phyloP scores from a whole-genome alignment of 2,797 vertebrate genomes.

The Pipistrellus kuhlii region DNA sequence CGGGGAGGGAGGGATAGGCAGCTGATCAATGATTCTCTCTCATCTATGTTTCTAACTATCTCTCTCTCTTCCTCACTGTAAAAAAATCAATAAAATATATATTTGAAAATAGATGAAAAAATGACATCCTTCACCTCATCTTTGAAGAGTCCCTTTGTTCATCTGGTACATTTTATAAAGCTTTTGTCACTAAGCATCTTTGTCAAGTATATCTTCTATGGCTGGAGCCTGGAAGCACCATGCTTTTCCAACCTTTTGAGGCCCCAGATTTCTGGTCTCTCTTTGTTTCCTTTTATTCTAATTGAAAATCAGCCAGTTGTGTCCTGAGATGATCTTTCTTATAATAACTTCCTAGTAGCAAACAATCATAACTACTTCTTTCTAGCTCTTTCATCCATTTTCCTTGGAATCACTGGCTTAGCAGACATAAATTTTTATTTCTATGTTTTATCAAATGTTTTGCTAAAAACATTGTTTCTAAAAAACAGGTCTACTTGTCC shows the following conservation, averaged over 20 bases:
- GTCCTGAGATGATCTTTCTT: slow-evolving; percentile 29
- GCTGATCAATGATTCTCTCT: too few relatives aligned
- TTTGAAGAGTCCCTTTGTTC: background rate
- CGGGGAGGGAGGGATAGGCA: too few relatives aligned
- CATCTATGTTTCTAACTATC: too few relatives aligned
- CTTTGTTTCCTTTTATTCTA: slow-evolving; percentile 55
- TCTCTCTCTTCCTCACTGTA: too few relatives aligned
- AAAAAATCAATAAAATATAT: too few relatives aligned
- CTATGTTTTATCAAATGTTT: slow-evolving; percentile 29
- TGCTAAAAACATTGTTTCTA: slow-evolving; percentile 34
- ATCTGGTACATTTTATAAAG: background rate
- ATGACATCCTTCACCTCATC: background rate
- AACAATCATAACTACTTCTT: slow-evolving; percentile 29
- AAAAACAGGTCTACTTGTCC: background rate
- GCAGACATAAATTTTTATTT: background rate
- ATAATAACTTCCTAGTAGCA: slow-evolving; percentile 8
- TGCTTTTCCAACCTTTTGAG: background rate
- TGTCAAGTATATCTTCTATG: background rate
- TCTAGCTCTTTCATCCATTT: slow-evolving; percentile 22
- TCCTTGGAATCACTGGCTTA: slow-evolving; percentile 3
- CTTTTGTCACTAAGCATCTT: background rate
- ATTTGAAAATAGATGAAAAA: background rate
- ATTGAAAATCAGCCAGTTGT: slow-evolving; percentile 42
- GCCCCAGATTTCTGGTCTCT: background rate
- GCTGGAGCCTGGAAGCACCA: background rate